These are phyloP conservation scores for Parasteatoda tepidariorum DNA, from an alignment of 1,140 invertebrate species.

Conservation along the genomic window DNA sequence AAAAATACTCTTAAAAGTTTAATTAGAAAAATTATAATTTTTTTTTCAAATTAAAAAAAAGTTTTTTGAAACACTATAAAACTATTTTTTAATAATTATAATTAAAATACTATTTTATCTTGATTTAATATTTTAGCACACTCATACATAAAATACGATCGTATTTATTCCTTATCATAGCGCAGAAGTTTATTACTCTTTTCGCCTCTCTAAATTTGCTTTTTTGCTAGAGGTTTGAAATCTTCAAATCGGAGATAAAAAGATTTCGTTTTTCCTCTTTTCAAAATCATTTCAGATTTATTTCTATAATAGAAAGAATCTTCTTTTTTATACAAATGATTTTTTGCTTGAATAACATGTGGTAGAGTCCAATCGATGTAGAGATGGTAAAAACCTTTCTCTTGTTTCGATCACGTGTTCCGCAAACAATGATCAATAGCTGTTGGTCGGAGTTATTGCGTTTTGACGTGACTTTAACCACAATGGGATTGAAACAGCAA, in stretches of 20 bases:
- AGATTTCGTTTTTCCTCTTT: neutral
- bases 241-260: neutral
- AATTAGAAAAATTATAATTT: no score
- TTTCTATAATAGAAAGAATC: neutral
- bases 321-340: neutral
- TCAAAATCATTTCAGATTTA: neutral
- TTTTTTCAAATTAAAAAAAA: no score
- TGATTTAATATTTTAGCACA: no score
- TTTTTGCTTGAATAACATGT: conserved; percentile 37
- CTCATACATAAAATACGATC: no score
- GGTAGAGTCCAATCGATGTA: conserved; percentile 39
- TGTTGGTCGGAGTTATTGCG: conserved; percentile 57
- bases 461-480: conserved; percentile 59
- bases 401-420: conserved; percentile 57
- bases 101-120: no score
- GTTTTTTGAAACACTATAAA: no score
- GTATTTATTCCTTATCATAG: no score
- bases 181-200: no score
- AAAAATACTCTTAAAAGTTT: no score
- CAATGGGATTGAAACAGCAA: conserved; percentile 54
- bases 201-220: no score
- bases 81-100: no score
- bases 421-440: conserved; percentile 59
- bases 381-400: conserved; percentile 46
- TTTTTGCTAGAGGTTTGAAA: no score